phyloP scores from a whole-genome alignment of 2,888 invertebrate genomes.

The Eurois occulta region DNA sequence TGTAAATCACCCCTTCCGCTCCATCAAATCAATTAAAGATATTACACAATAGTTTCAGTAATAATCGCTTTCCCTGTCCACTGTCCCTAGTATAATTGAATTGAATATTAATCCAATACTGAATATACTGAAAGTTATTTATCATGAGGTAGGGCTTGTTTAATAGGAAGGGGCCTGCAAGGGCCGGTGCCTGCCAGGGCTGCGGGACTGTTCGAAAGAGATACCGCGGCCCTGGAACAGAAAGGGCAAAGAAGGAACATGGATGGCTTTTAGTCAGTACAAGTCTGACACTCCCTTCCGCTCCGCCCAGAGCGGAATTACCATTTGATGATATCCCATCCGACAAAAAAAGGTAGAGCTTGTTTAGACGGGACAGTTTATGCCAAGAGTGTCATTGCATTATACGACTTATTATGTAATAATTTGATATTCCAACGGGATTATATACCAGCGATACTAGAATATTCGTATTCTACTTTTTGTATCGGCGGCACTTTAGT shows the following conservation, averaged over 20 bases:
- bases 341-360: too few relatives aligned
- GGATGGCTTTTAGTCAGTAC: too few relatives aligned
- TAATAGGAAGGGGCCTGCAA: too few relatives aligned
- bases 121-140: slow-evolving; percentile 7
- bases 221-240: too few relatives aligned
- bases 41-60: not conserved
- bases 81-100: slow-evolving; percentile 13
- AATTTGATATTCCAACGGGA: slow-evolving; percentile 1
- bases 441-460: not conserved
- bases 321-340: too few relatives aligned
- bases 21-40: not conserved
- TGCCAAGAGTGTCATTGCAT: not conserved
- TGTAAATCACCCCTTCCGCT: not conserved
- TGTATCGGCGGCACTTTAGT: not conserved
- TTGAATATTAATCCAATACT: slow-evolving; percentile 11
- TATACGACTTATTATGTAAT: not conserved
- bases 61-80: not conserved
- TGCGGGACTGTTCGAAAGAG: too few relatives aligned
- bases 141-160: not conserved
- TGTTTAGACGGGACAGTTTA: slow-evolving; percentile 11
- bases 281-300: too few relatives aligned
- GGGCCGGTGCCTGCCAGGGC: too few relatives aligned
- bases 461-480: not conserved
- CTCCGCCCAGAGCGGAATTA: too few relatives aligned
- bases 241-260: too few relatives aligned